A percentile compares a stretch with the other conserved stretches of the same genome.
phyloP scores from a whole-genome alignment of 92 coral and sea anemone species.

The Epizoanthus rinbou region DNA sequence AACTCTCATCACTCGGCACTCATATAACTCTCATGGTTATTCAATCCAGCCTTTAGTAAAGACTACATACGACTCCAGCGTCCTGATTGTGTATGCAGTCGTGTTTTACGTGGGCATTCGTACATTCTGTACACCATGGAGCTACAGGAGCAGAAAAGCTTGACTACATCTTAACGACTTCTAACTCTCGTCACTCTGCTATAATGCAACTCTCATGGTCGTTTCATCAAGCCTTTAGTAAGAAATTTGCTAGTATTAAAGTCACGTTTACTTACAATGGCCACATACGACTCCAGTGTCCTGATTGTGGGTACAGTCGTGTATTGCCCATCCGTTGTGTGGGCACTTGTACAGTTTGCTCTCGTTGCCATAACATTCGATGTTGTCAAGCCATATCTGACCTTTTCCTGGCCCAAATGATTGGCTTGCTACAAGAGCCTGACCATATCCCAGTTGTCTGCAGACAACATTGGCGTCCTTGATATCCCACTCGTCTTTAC shows the following conservation, averaged over 20 bases:
- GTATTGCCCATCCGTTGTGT: slow-evolving; percentile 89
- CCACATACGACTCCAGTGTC: slow-evolving; percentile 71
- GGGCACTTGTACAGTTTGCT: slow-evolving; percentile 66
- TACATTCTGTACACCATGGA: slow-evolving; percentile 13
- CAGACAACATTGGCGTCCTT: slow-evolving; percentile 78
- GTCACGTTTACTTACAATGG: slow-evolving; percentile 2
- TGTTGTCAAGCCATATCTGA: slow-evolving; percentile 78
- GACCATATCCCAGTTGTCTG: slow-evolving; percentile 70
- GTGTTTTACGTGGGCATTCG: slow-evolving; percentile 75
- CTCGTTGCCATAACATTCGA: slow-evolving; percentile 76
- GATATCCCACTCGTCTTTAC: slow-evolving; percentile 73
- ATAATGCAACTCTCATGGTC: no score
- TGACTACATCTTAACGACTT: no score
- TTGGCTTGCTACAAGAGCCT: neutral
- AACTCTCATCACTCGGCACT: no score
- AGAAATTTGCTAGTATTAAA: no score
- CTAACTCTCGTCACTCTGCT: no score
- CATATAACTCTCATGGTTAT: no score
- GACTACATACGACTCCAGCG: slow-evolving; percentile 61
- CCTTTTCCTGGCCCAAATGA: slow-evolving; percentile 74
- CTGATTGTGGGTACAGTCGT: slow-evolving; percentile 68
- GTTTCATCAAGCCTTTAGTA: no score
- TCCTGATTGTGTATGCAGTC: slow-evolving; percentile 75
- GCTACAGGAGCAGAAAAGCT: no score
- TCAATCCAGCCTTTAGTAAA: no score